Conservation (phyloP, 2,797 vertebrate species). For the Eutrigla gurnardus region DNA sequence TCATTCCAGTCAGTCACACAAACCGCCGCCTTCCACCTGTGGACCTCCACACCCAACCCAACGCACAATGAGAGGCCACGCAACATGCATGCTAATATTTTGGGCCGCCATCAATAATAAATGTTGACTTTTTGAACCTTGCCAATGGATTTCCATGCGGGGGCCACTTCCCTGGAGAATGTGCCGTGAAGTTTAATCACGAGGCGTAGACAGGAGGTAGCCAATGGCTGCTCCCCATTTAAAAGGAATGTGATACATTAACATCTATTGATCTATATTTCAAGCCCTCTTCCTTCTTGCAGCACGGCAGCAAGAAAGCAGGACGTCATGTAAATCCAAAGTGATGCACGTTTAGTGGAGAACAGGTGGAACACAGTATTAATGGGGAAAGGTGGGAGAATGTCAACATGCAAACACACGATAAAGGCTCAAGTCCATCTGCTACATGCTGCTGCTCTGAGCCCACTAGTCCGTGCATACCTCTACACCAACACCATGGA, state of each 20-base stretch:
- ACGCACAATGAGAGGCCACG: constrained; percentile 8
- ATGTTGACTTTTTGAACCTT: constrained; percentile 57
- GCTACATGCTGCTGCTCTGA: constrained; percentile 23
- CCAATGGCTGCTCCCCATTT: background rate
- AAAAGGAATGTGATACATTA: background rate
- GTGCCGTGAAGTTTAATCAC: constrained; percentile 33
- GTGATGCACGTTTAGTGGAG: background rate
- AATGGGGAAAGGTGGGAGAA: background rate
- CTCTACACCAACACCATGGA: constrained; percentile 32
- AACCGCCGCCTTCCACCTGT: constrained; percentile 33
- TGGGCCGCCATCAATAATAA: constrained; percentile 57
- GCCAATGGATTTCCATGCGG: constrained; percentile 28
- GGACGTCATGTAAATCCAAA: constrained; percentile 10
- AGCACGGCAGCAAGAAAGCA: background rate
- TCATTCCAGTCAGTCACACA: constrained; percentile 37
- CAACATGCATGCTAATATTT: constrained; percentile 54
- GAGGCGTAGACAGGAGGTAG: background rate
- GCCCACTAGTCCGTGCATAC: constrained; percentile 1
- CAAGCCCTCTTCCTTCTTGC: background rate
- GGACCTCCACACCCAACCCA: background rate
- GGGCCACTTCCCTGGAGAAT: constrained; percentile 22
- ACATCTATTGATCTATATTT: background rate
- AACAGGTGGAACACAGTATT: background rate
- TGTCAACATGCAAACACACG: constrained; percentile 26
- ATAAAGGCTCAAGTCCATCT: constrained; percentile 63